Percentiles rank a stretch among this genome's conserved stretches.
Conservation (phyloP, 2,888 invertebrate genomes). For the Drosophila maculinotata region DNA sequence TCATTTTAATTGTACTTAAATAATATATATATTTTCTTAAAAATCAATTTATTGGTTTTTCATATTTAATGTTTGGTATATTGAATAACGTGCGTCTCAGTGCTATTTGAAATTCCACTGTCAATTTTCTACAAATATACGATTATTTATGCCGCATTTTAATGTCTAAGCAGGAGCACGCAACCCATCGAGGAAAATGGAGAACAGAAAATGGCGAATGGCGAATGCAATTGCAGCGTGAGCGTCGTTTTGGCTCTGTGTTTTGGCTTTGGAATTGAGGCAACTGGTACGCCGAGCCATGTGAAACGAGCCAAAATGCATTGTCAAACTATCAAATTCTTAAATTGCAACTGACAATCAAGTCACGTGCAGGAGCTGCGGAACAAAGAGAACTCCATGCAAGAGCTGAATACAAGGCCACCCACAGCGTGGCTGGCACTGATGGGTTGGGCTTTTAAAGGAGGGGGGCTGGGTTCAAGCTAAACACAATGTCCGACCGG, state of each 20-base stretch:
- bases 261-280: conserved; percentile 15
- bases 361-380: conserved; percentile 65
- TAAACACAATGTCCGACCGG: conserved; percentile 23
- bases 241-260: background rate
- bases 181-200: conserved; percentile 30
- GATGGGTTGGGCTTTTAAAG: background rate
- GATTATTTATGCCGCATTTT: conserved; percentile 66
- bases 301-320: conserved; percentile 72
- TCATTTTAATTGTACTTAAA: background rate
- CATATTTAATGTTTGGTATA: background rate
- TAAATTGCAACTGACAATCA: conserved; percentile 81
- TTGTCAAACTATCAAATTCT: conserved; percentile 81
- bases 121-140: conserved; percentile 30
- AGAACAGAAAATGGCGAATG: conserved; percentile 18
- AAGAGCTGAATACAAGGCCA: conserved; percentile 4
- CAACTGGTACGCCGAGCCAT: conserved; percentile 27
- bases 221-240: conserved; percentile 19
- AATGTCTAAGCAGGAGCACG: conserved; percentile 58
- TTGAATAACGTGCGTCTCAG: background rate
- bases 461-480: background rate
- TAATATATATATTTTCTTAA: background rate
- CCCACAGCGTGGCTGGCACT: conserved; percentile 1
- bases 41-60: conserved; percentile 1
- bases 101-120: conserved; percentile 47
- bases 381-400: conserved; percentile 24